These are phyloP conservation scores for Scelioninae gen. 2 DNA, from an alignment of 2,888 invertebrate species.

Conservation along the genomic window DNA sequence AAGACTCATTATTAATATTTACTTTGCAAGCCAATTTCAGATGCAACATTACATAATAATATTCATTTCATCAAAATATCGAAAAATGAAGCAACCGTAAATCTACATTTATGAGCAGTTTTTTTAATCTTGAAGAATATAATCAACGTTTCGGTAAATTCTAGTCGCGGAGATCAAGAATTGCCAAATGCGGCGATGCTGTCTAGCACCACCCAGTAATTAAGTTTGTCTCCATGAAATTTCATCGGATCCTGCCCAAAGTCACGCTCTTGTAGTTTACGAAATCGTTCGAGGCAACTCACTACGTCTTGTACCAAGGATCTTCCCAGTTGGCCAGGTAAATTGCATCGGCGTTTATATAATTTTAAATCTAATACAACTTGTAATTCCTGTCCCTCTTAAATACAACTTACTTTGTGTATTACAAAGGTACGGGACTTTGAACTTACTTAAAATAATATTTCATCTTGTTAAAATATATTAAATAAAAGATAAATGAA, in stretches of 20 bases:
- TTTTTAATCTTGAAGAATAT: constrained; percentile 16
- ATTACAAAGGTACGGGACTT: too few relatives aligned
- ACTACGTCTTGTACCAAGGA: constrained; percentile 22
- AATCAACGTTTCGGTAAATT: constrained; percentile 28
- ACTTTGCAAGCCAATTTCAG: too few relatives aligned
- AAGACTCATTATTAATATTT: too few relatives aligned
- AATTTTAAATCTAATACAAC: constrained; percentile 19
- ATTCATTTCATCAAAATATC: too few relatives aligned
- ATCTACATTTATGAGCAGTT: constrained; percentile 5
- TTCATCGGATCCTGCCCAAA: constrained; percentile 38
- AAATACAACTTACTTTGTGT: neutral
- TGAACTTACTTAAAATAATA: too few relatives aligned
- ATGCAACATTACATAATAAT: too few relatives aligned
- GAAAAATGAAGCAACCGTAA: neutral
- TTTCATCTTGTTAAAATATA: too few relatives aligned
- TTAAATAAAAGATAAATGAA: too few relatives aligned
- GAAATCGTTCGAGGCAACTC: constrained; percentile 38
- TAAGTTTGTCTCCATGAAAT: constrained; percentile 46
- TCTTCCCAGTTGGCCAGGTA: constrained; percentile 20
- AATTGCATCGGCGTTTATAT: constrained; percentile 22
- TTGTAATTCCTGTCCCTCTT: neutral
- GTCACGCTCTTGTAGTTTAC: constrained; percentile 45
- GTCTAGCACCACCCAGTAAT: constrained; percentile 41
- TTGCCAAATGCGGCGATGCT: constrained; percentile 37
- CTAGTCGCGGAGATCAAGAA: constrained; percentile 25